Base-by-base conservation (phyloP, 2,888 invertebrate genomes). In the Plagodis dolabraria region DNA sequence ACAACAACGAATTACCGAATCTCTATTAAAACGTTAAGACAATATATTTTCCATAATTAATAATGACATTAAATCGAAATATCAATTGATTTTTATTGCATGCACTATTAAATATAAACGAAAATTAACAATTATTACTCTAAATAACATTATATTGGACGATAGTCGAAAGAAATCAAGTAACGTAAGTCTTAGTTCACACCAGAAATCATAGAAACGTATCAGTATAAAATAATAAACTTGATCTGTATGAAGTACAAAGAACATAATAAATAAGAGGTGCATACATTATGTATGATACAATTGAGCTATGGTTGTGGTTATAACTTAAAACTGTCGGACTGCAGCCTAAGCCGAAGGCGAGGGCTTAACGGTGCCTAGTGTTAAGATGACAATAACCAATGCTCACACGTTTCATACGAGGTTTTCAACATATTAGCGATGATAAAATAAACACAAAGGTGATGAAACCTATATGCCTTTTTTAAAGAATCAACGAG, bases 71-170 rank as follows among this genome's bases (percentile, higher is more conserved):
- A 83, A 82, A 87, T 79, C 81, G 83, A 88, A 91, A 91, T 91
- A 91, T 90, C 91, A 89, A 86, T 87, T 77, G 74, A 84, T 80
- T 72, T 84, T 88, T 91, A 90, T 91, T 91, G 90, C 91, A 88
- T 90, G 90, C 87, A 87, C 59, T 64, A 62, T 64, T 61, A 36
- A 71, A 74, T 79, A 79, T 77, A 81, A 83, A 85, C 83, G 79
- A 86, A 74, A 86, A 82, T 84, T 85, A 89, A 89, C 83, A 83
- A 85, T 85, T 75, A 83, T 72, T 76, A 70, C 75, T 75, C 81
- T 88, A 85, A 83, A 82, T 83, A 88, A 87, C 77, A 77, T 75
- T 76, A 74, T 77, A 74, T 79, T 87, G 89, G 89, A 90, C 90
- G 87, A 85, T 83, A 80, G 55, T 74, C 60, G 68, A 73, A 57